Conservation (phyloP, 1,140 invertebrate species). For the Vollenhovia emeryi region DNA sequence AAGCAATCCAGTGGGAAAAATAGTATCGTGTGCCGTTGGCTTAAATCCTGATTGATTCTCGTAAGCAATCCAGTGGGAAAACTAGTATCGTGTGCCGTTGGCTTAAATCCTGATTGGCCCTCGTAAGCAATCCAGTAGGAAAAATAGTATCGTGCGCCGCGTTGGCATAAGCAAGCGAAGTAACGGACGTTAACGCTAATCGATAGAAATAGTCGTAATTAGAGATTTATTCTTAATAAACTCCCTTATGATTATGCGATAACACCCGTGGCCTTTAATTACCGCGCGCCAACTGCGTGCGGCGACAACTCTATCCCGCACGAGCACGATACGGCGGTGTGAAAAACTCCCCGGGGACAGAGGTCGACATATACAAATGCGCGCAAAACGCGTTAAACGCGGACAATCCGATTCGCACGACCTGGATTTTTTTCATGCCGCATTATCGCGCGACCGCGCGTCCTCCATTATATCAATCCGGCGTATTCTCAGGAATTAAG, state of each 20-base stretch:
- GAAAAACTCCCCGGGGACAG: slow-evolving; percentile 19
- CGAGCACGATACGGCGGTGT: slow-evolving; percentile 15
- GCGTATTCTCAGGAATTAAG: slow-evolving; percentile 16
- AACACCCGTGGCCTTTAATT: background rate
- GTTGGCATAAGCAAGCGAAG: too few species aligned
- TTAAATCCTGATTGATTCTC: too few species aligned
- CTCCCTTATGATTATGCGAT: background rate
- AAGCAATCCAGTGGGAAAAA: too few species aligned
- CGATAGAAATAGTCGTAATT: background rate
- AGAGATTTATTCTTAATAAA: background rate
- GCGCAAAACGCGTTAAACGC: slow-evolving; percentile 8
- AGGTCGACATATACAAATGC: slow-evolving; percentile 23
- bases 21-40: too few species aligned
- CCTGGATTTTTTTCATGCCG: slow-evolving; percentile 1
- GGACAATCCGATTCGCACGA: slow-evolving; percentile 37
- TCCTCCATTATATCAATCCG: background rate
- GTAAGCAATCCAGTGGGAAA: too few species aligned
- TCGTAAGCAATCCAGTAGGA: too few species aligned
- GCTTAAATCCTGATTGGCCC: too few species aligned
- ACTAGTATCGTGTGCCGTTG: too few species aligned
- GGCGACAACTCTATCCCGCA: background rate
- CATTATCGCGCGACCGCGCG: too few species aligned
- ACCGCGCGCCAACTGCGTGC: background rate
- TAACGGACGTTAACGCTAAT: too few species aligned
- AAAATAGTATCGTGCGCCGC: too few species aligned